phyloP scores from a whole-genome alignment of 1,140 invertebrate species.

The Teleopsis dalmanni region DNA sequence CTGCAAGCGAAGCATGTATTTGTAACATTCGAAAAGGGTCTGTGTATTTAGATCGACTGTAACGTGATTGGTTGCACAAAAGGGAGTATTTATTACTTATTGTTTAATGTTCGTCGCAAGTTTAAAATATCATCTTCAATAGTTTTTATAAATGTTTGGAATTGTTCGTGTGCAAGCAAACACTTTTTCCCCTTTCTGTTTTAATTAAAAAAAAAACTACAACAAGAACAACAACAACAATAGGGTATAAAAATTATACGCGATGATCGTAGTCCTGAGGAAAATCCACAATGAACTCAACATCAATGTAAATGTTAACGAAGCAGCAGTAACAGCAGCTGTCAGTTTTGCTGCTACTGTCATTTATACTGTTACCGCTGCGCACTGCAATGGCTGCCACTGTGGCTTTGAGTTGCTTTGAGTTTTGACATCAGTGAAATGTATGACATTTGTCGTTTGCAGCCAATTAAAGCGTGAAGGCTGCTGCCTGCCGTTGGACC shows the following conservation, averaged over 20 bases:
- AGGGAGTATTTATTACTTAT: neutral
- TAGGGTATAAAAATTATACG: neutral
- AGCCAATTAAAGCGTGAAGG: conserved; percentile 44
- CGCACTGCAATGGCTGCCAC: neutral
- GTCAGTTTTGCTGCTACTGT: neutral
- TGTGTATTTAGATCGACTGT: no score
- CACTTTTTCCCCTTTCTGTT: neutral
- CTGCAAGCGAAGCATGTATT: no score
- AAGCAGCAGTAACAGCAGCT: conserved; percentile 10
- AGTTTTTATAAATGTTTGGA: neutral
- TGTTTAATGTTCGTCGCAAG: neutral
- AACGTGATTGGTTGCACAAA: no score
- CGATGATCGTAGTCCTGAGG: neutral
- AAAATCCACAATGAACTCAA: neutral
- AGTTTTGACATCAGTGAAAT: conserved; percentile 25
- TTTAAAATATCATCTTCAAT: neutral
- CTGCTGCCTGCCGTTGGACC: conserved; percentile 20
- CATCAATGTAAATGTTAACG: conserved; percentile 8
- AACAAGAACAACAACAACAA: neutral
- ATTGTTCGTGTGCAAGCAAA: neutral
- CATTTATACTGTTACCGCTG: neutral
- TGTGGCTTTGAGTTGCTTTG: conserved; percentile 6
- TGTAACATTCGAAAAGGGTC: no score
- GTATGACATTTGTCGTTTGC: conserved; percentile 34
- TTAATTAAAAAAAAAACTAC: neutral